A percentile compares a stretch with the other conserved stretches of the same genome.
Evolutionary conservation across 2,888 invertebrate genomes (phyloP).

Genomic region (Agonopterix heracliana): DNA sequence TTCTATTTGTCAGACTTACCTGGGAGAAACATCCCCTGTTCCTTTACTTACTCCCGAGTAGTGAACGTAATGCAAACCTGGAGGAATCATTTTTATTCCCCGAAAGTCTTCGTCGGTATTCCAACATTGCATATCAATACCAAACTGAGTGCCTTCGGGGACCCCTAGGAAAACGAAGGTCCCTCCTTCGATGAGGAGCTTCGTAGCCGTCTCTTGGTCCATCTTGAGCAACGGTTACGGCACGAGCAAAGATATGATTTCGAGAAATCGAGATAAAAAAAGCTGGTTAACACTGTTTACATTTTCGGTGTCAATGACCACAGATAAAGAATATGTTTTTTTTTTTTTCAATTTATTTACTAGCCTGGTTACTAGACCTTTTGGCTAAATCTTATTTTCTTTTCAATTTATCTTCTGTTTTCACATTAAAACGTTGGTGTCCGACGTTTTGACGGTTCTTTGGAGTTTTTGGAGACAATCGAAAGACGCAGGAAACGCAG

Average conservation of each 20-base stretch:
- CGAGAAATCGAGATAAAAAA: conserved; percentile 28
- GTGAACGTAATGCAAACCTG: conserved; percentile 95
- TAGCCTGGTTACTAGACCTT: too few species aligned
- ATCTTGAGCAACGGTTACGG: conserved; percentile 59
- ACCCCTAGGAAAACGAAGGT: conserved; percentile 90
- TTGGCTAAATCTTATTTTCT: too few species aligned
- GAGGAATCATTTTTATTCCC: conserved; percentile 99
- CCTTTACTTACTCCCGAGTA: conserved; percentile 82
- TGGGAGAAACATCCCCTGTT: conserved; percentile 80
- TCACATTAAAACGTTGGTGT: too few species aligned
- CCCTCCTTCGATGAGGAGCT: conserved; percentile 87
- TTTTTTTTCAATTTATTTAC: neutral
- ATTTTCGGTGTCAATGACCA: neutral
- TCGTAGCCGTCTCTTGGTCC: conserved; percentile 85
- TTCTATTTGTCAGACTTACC: conserved; percentile 45
- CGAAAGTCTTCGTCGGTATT: conserved; percentile 92
- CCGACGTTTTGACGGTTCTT: too few species aligned
- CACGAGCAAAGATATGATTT: conserved; percentile 28
- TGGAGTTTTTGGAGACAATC: too few species aligned
- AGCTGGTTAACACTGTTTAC: conserved; percentile 50
- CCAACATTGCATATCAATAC: conserved; percentile 92
- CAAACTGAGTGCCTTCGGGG: conserved; percentile 94
- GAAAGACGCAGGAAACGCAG: too few species aligned
- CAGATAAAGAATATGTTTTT: neutral
- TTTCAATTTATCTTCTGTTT: too few species aligned